phyloP scores from a whole-genome alignment of 2,797 vertebrate species.

The Brotula barbata region DNA sequence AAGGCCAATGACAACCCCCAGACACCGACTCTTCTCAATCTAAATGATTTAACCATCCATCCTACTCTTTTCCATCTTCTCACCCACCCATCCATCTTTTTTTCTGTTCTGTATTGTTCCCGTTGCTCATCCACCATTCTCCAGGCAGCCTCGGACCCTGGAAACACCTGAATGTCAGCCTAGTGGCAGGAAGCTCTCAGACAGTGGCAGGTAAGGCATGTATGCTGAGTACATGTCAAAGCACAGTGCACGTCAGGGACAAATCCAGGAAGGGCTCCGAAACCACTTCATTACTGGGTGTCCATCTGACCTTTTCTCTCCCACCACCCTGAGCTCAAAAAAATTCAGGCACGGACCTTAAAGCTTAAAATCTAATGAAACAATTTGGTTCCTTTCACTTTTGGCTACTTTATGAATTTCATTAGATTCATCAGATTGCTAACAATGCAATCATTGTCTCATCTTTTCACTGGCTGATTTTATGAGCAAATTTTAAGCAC shows the following conservation, averaged over 20 bases:
- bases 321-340: too few relatives aligned
- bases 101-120: slow-evolving; percentile 60
- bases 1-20: slow-evolving; percentile 42
- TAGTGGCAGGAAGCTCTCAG: slow-evolving; percentile 87
- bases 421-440: too few relatives aligned
- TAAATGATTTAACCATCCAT: slow-evolving; percentile 57
- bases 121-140: slow-evolving; percentile 82
- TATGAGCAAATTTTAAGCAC: too few relatives aligned
- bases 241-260: neutral
- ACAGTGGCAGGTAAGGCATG: slow-evolving; percentile 91
- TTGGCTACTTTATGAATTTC: too few relatives aligned
- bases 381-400: too few relatives aligned
- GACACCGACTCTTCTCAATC: slow-evolving; percentile 44
- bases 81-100: slow-evolving; percentile 48
- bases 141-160: slow-evolving; percentile 91
- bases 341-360: too few relatives aligned
- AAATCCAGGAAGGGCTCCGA: neutral
- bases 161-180: slow-evolving; percentile 90
- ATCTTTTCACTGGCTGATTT: too few relatives aligned
- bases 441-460: too few relatives aligned
- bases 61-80: slow-evolving; percentile 53
- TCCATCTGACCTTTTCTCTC: too few relatives aligned
- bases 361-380: too few relatives aligned
- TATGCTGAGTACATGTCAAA: slow-evolving; percentile 39
- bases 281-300: neutral